These are phyloP conservation scores for Sycophila sp. DNA, from an alignment of 1,140 invertebrate species.

Conservation along the genomic window DNA sequence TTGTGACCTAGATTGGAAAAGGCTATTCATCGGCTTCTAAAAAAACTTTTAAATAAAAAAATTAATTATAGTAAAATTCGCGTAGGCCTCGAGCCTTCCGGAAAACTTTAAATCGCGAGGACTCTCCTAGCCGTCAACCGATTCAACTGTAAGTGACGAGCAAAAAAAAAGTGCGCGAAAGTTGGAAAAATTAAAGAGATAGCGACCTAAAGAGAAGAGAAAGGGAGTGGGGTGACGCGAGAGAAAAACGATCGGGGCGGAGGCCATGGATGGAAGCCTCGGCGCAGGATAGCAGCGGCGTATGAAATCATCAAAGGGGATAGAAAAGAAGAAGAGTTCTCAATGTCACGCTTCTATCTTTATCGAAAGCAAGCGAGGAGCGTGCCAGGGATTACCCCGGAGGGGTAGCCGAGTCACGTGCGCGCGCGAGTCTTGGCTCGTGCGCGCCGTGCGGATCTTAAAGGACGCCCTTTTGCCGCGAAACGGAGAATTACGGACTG, in stretches of 20 bases:
- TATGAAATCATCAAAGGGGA: conserved; percentile 26
- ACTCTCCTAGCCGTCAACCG: too few relatives aligned
- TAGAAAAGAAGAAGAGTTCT: conserved; percentile 6
- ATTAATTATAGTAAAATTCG: too few relatives aligned
- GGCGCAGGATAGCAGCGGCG: not conserved
- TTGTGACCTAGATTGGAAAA: too few relatives aligned
- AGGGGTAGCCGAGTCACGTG: not conserved
- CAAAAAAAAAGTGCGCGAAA: not conserved
- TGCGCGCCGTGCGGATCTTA: too few relatives aligned
- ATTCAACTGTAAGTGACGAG: not conserved
- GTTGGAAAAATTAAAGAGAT: not conserved
- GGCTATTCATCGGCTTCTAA: too few relatives aligned
- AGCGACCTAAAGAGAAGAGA: not conserved
- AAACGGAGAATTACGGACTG: not conserved
- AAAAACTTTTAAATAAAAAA: too few relatives aligned
- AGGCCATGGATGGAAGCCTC: too few relatives aligned
- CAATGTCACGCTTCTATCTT: conserved; percentile 22
- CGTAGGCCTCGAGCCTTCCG: too few relatives aligned
- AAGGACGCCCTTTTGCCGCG: not conserved
- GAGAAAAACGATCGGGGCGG: not conserved
- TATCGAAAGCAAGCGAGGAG: not conserved
- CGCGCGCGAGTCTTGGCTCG: not conserved
- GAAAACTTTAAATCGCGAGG: too few relatives aligned
- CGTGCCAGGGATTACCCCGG: not conserved
- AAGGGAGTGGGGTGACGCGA: not conserved